Base-by-base conservation (phyloP, 1,140 invertebrate genomes). In the Drosophila santomea region DNA sequence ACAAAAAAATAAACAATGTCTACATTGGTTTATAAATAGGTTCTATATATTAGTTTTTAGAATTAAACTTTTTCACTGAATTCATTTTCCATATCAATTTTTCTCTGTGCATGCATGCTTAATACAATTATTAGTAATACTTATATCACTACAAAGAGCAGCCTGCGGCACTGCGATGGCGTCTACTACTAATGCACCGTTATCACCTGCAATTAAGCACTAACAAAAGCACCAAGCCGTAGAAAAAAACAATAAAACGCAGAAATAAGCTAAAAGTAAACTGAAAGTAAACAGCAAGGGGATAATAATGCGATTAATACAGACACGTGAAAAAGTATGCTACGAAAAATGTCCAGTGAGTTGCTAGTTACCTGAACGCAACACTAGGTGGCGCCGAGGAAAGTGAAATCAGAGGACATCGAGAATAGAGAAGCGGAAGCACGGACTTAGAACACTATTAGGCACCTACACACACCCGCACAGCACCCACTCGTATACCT, bases 121-220 rank as follows among this genome's bases (percentile, higher is more conserved):
- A 44, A 15, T 66, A 66, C 38, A 41, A 64, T 63, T 68, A 52
- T 52, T 66, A 66, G 64, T 68, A 68, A 68, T 52, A 23, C 32
- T 20, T 68, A 41, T 68, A 52, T 52, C 60, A 68, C 60, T 44
- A 35, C 35, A 44, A 64, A 68, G 51, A 64, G 60, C 64, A 68
- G 64, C 47, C 51, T 48, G 51, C 36, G 23, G 67, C 67, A 71
- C 51, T 50, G 44, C 36, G 67, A 71, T 71, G 67, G 51, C 67
- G 67, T 57, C 67, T 58, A 39, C 66, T 71, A 58, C 66, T 71
- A 69, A 71, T 71, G 67, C 67, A 71, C 64, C 67, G 51, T 58
- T 71, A 71, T 71, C 64, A 58, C 51, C 64, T 20, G 64, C 66
- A 71, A 69, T 71, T 58, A 69, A 71, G 67, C 67, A 71, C 67